Evolutionary conservation across 2,888 invertebrate genomes (phyloP), one percentile per base, ranked within the genome.

Genomic region (Rhodophaea formosa): DNA sequence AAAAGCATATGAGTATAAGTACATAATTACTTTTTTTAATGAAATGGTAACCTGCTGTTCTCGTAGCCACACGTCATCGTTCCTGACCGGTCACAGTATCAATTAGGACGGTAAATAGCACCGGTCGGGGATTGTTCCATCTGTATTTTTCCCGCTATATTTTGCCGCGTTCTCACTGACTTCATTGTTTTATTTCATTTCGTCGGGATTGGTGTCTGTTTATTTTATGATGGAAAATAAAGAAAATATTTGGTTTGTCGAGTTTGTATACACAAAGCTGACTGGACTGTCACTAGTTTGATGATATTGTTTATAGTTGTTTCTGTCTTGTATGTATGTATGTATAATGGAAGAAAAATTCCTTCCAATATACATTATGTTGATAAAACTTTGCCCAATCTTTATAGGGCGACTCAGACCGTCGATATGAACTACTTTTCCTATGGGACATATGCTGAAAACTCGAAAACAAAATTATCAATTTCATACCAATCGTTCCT

Each of bases 71-170:
- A 69, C 68, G 53, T 51, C 53, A 59, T 60, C 65, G 68, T 71
- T 72, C 74, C 75, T 73, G 65, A n/a, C 72, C 68, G 67, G 62
- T 70, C 79, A 72, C 77, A 72, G 82, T 83, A 87, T 87, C 87
- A 87, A 87, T 87, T 87, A 87, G 85, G 77, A 66, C 65, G 66
- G 81, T 82, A 86, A 87, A 87, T 87, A 87, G 23, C 79, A 70
- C 72, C 62, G 73, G 77, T 76, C 77, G 75, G 79, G 79, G 82
- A 84, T 84, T 84, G 81, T 72, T 69, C 73, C 68, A 71, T 75
- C 10, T n/a, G 39, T 12, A 39, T 39, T 39, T 39, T 39, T 39
- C 78, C 74, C 78, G 81, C n/a, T n/a, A n/a, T n/a, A n/a, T 79
- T 78, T 75, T 76, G 71, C 72, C 72, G 63, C 72, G 67, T 66